These are phyloP conservation scores for Nudaria mundana DNA, from an alignment of 2,888 invertebrate species.

Conservation along the genomic window DNA sequence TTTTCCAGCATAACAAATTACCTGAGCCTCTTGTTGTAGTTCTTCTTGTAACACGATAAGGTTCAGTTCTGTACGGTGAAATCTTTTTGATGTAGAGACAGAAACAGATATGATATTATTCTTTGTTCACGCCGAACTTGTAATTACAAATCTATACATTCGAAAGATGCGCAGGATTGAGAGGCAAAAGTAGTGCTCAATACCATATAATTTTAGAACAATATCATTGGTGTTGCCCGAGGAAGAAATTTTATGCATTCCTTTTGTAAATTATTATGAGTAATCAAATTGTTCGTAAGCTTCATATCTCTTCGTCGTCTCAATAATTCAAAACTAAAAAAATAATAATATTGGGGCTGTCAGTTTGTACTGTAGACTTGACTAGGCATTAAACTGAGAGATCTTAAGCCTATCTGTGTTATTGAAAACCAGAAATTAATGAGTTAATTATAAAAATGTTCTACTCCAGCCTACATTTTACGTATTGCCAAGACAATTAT, in stretches of 20 bases:
- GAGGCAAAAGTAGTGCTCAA: slow-evolving; percentile 24
- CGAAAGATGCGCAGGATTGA: slow-evolving; percentile 36
- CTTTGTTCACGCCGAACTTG: slow-evolving; percentile 44
- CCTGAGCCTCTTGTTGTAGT: neutral
- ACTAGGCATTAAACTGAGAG: too few species aligned
- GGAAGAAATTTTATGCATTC: slow-evolving; percentile 12
- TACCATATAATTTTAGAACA: slow-evolving; percentile 32
- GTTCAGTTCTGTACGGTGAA: slow-evolving; percentile 8
- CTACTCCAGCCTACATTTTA: neutral
- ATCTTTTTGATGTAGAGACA: slow-evolving; percentile 6
- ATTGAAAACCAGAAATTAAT: too few species aligned
- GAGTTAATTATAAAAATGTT: too few species aligned
- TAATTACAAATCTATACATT: slow-evolving; percentile 42
- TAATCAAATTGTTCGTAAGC: neutral
- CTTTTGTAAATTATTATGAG: slow-evolving; percentile 2
- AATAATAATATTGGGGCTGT: too few species aligned
- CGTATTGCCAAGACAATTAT: neutral
- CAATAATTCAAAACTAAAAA: too few species aligned
- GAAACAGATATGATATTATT: slow-evolving; percentile 16
- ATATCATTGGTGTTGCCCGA: slow-evolving; percentile 15
- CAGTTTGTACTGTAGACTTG: too few species aligned
- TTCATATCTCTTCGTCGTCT: too few species aligned
- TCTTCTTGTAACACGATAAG: slow-evolving; percentile 7
- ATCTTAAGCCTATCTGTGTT: too few species aligned
- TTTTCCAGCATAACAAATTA: slow-evolving; percentile 21